phyloP scores from a whole-genome alignment of 2,888 invertebrate genomes.

The Heterodera filipjevi region DNA sequence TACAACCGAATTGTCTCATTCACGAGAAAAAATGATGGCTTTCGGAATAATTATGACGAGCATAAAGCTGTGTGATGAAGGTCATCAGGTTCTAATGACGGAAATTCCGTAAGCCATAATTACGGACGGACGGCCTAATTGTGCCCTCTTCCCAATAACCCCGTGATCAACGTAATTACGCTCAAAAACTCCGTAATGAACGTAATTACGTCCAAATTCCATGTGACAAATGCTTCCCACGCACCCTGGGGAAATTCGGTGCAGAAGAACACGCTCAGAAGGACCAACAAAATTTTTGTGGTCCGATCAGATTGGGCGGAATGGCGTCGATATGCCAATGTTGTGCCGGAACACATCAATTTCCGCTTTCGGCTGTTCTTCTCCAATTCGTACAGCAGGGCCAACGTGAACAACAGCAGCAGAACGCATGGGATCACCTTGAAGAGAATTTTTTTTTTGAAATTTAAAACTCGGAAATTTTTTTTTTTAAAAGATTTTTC shows the following conservation, averaged over 20 bases:
- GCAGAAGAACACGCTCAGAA: constrained; percentile 23
- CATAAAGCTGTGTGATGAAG: too few relatives aligned
- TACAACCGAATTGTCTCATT: too few relatives aligned
- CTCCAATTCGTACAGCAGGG: constrained; percentile 49
- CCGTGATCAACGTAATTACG: too few relatives aligned
- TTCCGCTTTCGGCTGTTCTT: constrained; percentile 41
- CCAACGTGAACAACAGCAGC: constrained; percentile 51
- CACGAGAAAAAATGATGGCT: too few relatives aligned
- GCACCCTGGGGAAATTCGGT: constrained; percentile 27
- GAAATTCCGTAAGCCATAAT: too few relatives aligned
- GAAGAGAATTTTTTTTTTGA: background rate
- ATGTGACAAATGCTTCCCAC: background rate
- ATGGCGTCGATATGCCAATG: constrained; percentile 40
- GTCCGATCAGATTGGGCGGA: constrained; percentile 46
- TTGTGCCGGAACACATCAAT: constrained; percentile 46
- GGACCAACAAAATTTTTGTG: constrained; percentile 70
- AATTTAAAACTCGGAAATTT: background rate
- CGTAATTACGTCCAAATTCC: too few relatives aligned
- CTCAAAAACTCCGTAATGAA: too few relatives aligned
- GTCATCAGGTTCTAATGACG: too few relatives aligned
- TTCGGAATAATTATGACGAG: too few relatives aligned
- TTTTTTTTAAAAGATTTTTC: too few relatives aligned
- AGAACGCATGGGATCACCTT: constrained; percentile 53
- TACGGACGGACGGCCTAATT: too few relatives aligned
- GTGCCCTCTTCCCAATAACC: too few relatives aligned